phyloP scores from a whole-genome alignment of 2,113 vertebrate genomes.

The Camelus bactrianus region DNA sequence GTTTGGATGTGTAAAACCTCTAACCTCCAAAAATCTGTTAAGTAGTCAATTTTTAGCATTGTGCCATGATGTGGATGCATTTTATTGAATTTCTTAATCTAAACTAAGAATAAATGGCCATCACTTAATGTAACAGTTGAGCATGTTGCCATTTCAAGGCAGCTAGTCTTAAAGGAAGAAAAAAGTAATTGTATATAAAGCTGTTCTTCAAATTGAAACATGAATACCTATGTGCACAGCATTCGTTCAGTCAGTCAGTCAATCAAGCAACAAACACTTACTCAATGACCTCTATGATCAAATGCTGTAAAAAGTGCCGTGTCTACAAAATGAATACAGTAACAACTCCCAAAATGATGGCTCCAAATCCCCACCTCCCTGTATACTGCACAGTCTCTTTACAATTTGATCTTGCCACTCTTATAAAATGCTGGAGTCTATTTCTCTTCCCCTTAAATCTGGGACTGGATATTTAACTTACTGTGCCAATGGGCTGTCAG shows the following conservation, averaged over 20 bases:
- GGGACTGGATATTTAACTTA: background rate
- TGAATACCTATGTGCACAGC: background rate
- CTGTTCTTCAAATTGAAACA: background rate
- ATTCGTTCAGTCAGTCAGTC: background rate
- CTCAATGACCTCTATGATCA: background rate
- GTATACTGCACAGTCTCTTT: rapidly evolving
- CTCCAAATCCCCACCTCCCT: background rate
- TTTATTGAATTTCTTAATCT: slow-evolving; percentile 53
- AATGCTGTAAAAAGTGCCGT: background rate
- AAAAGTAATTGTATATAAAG: background rate
- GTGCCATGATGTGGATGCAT: background rate
- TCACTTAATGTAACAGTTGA: background rate
- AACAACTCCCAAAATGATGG: background rate
- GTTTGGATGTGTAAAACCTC: slow-evolving; percentile 59
- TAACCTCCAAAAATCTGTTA: slow-evolving; percentile 61
- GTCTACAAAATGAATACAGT: background rate
- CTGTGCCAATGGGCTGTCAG: background rate
- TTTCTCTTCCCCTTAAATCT: background rate
- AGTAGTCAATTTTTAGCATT: slow-evolving; percentile 60
- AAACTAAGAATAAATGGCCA: slow-evolving; percentile 54
- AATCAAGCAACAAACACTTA: background rate
- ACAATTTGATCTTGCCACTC: background rate
- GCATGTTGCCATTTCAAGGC: background rate
- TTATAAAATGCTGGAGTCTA: background rate
- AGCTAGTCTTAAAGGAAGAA: slow-evolving; percentile 34